Evolutionary conservation across 2,888 invertebrate species (phyloP).

Genomic region (Ephialtes manifestator): DNA sequence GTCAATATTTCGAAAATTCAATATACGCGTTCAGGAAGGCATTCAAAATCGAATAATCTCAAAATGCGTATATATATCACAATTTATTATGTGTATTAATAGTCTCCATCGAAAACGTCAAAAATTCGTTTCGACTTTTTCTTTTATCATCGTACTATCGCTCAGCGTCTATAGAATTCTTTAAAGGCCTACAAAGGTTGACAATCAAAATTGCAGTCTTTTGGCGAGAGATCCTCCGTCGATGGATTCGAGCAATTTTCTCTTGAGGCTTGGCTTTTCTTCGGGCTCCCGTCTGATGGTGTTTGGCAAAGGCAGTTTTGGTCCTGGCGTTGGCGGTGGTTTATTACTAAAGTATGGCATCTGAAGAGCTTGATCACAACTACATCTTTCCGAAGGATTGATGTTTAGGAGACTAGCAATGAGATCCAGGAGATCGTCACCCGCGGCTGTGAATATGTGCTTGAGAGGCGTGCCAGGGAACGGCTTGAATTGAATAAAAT

Average conservation of each 20-base stretch:
- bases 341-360: constrained; percentile 97
- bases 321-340: constrained; percentile 94
- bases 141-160: neutral
- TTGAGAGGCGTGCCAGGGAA: constrained; percentile 94
- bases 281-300: constrained; percentile 89
- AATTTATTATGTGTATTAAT: neutral
- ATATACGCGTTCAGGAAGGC: neutral
- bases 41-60: neutral
- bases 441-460: constrained; percentile 98
- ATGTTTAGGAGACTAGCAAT: constrained; percentile 92
- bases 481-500: constrained; percentile 96
- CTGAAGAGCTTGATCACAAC: constrained; percentile 94
- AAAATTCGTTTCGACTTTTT: neutral
- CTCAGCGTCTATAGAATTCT: neutral
- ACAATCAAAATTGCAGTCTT: constrained; percentile 89
- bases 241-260: constrained; percentile 91
- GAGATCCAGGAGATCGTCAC: constrained; percentile 95
- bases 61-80: constrained; percentile 3
- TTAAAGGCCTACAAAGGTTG: constrained; percentile 1
- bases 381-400: constrained; percentile 93
- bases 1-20: neutral
- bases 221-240: constrained; percentile 91
- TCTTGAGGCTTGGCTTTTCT: constrained; percentile 91
- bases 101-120: neutral
- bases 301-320: constrained; percentile 92